Evolutionary conservation across 2,113 vertebrate genomes (phyloP).

Genomic region (Clarias magur): DNA sequence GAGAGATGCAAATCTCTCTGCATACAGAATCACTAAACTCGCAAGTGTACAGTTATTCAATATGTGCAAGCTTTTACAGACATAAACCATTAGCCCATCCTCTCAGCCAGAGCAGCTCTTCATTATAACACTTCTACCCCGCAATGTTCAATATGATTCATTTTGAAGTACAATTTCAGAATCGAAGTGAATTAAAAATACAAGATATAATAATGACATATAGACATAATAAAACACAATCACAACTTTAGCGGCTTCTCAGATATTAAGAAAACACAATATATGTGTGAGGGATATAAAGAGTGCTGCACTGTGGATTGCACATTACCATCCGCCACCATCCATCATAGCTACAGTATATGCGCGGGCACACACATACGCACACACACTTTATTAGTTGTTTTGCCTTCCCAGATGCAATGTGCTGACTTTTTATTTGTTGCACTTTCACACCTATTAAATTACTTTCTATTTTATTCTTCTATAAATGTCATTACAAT

Average conservation of each 20-base stretch:
- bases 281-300: conserved; percentile 2
- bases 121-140: background rate
- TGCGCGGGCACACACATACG: background rate
- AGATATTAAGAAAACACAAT: conserved; percentile 24
- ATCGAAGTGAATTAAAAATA: background rate
- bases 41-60: background rate
- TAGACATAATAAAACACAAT: conserved; percentile 13
- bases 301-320: background rate
- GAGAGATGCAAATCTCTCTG: background rate
- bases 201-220: conserved; percentile 11
- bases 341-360: background rate
- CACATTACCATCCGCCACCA: background rate
- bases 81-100: background rate
- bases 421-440: background rate
- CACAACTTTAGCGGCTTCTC: background rate
- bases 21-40: too few species aligned
- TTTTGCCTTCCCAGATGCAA: background rate
- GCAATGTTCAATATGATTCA: background rate
- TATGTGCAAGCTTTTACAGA: background rate
- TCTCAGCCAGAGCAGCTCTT: background rate
- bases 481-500: background rate
- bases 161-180: background rate
- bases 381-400: background rate
- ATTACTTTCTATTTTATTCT: background rate
- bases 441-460: background rate